Percentiles rank a stretch among this genome's conserved stretches.
Evolutionary conservation across 2,797 vertebrate species (phyloP).

Genomic region (Eulemur mongoz): DNA sequence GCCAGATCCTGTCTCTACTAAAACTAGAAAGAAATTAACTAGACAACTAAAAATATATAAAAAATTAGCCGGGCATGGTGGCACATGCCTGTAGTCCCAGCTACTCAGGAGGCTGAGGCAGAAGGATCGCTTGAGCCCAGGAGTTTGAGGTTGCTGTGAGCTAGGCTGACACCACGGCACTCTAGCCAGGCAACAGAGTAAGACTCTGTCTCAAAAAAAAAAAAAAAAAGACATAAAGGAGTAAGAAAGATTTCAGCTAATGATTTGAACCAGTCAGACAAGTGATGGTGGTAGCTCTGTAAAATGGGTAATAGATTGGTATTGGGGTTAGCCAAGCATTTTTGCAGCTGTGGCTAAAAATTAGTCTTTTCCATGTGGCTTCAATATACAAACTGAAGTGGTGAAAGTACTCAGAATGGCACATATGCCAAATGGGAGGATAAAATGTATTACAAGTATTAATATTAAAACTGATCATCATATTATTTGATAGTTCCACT

Average conservation of each 20-base stretch:
- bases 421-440: background rate
- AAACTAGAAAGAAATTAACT: too few species aligned
- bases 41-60: too few species aligned
- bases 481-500: background rate
- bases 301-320: background rate
- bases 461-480: background rate
- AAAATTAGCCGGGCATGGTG: too few species aligned
- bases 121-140: too few species aligned
- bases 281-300: background rate
- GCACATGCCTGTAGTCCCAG: too few species aligned
- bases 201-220: too few species aligned
- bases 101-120: too few species aligned
- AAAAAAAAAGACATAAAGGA: background rate
- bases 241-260: background rate
- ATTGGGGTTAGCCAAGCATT: background rate
- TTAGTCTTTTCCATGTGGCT: conserved; percentile 16
- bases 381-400: background rate
- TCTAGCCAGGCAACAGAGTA: too few species aligned
- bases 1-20: too few species aligned
- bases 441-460: background rate
- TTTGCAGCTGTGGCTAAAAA: conserved; percentile 44
- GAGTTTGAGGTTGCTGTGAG: too few species aligned
- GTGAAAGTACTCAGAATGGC: background rate
- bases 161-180: too few species aligned
- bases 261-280: background rate